Percentiles rank a stretch among this genome's conserved stretches.
Evolutionary conservation across 2,797 vertebrate genomes (phyloP).

Genomic region (Syncerus caffer): DNA sequence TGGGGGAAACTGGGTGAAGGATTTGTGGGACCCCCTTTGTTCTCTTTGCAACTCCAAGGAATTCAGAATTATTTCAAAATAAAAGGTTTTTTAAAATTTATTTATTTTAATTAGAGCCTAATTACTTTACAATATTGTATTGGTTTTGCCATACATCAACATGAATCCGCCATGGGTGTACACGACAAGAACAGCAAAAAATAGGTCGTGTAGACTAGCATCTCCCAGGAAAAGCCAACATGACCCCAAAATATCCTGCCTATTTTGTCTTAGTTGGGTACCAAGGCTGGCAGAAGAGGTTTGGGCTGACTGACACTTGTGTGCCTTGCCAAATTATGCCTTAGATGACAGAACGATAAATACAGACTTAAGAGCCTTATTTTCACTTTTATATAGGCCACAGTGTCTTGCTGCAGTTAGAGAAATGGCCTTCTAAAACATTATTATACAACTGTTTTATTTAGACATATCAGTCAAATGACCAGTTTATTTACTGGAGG

Average conservation of each 20-base stretch:
- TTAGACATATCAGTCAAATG: neutral
- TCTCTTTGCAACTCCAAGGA: neutral
- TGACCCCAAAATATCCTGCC: neutral
- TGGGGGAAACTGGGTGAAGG: neutral
- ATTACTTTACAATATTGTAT: no score
- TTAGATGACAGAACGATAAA: constrained; percentile 37
- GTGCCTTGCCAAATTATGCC: neutral
- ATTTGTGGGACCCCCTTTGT: neutral
- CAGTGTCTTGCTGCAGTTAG: neutral
- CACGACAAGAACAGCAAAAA: neutral
- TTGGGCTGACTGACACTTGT: neutral
- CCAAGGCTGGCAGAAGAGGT: neutral
- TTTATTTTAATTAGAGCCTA: no score
- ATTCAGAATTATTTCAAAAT: constrained; percentile 23
- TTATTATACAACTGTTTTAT: constrained; percentile 13
- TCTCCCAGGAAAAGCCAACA: neutral
- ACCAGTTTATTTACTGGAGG: neutral
- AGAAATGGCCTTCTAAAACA: neutral
- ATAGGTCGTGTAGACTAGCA: neutral
- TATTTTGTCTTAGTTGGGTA: constrained; percentile 4
- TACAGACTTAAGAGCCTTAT: neutral
- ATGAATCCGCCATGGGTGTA: no score
- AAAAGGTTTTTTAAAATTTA: neutral
- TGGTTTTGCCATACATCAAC: no score
- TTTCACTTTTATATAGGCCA: constrained; percentile 50